These are phyloP conservation scores for Heliconius himera DNA, from an alignment of 1,140 invertebrate genomes.

Conservation along the genomic window DNA sequence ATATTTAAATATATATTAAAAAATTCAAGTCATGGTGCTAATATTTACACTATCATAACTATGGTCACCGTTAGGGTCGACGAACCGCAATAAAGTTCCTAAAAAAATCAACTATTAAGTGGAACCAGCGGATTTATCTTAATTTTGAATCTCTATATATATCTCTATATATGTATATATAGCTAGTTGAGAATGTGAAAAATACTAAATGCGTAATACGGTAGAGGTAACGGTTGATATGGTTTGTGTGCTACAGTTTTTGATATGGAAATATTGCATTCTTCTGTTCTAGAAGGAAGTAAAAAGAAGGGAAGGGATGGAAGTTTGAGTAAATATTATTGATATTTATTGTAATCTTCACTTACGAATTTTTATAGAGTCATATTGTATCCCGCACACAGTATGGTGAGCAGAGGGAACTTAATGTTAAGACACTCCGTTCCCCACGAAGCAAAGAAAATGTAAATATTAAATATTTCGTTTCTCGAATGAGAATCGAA, in stretches of 20 bases:
- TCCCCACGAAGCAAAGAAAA: too few species aligned
- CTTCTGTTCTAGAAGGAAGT: too few species aligned
- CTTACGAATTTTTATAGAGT: too few species aligned
- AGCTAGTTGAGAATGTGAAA: neutral
- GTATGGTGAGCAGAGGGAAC: neutral
- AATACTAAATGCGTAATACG: neutral
- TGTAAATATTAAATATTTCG: too few species aligned
- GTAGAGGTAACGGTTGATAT: neutral
- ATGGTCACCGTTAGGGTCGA: conserved; percentile 42
- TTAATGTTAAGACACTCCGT: neutral
- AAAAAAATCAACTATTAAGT: conserved; percentile 25
- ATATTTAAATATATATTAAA: neutral
- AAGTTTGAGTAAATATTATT: too few species aligned
- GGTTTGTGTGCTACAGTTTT: neutral
- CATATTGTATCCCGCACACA: too few species aligned
- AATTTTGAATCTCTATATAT: conserved; percentile 25
- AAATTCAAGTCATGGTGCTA: conserved; percentile 27
- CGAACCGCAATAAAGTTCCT: conserved; percentile 37
- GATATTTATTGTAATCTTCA: too few species aligned
- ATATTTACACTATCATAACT: conserved; percentile 40
- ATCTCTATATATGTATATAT: conserved; percentile 19
- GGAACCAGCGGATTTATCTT: conserved; percentile 33
- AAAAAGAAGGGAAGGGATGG: too few species aligned
- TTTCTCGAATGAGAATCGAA: too few species aligned
- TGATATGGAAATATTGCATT: neutral